These are phyloP conservation scores for Drepana arcuata DNA, from an alignment of 1,140 invertebrate species.

Conservation along the genomic window DNA sequence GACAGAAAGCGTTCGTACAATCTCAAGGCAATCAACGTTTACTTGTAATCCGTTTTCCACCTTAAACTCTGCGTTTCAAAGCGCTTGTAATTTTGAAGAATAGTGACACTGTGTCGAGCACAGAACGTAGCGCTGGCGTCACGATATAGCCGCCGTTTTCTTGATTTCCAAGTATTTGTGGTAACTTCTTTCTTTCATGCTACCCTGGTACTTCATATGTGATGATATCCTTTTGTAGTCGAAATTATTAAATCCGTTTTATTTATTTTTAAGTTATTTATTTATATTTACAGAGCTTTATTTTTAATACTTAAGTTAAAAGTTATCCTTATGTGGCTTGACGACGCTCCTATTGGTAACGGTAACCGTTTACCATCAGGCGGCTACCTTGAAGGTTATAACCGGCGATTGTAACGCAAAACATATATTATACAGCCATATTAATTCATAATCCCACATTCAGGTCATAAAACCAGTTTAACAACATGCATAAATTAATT, in stretches of 20 bases:
- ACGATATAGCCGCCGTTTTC: conserved; percentile 27
- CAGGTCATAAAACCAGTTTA: too few species aligned
- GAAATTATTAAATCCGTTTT: conserved; percentile 15
- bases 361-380: too few species aligned
- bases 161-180: conserved; percentile 47
- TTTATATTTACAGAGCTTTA: too few species aligned
- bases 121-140: conserved; percentile 22
- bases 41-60: conserved; percentile 47
- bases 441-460: too few species aligned
- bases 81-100: conserved; percentile 17
- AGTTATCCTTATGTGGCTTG: too few species aligned
- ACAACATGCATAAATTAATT: too few species aligned
- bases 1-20: conserved; percentile 22
- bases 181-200: conserved; percentile 40
- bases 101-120: conserved; percentile 20
- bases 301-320: too few species aligned
- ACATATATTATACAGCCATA: too few species aligned
- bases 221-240: conserved; percentile 5
- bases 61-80: conserved; percentile 28
- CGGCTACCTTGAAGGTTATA: too few species aligned
- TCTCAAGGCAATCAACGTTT: conserved; percentile 64
- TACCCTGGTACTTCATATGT: conserved; percentile 32
- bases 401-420: too few species aligned
- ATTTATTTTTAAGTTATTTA: too few species aligned
- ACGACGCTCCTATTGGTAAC: too few species aligned